Conservation (phyloP, 2,888 invertebrate species). For the Tethea ocularis region DNA sequence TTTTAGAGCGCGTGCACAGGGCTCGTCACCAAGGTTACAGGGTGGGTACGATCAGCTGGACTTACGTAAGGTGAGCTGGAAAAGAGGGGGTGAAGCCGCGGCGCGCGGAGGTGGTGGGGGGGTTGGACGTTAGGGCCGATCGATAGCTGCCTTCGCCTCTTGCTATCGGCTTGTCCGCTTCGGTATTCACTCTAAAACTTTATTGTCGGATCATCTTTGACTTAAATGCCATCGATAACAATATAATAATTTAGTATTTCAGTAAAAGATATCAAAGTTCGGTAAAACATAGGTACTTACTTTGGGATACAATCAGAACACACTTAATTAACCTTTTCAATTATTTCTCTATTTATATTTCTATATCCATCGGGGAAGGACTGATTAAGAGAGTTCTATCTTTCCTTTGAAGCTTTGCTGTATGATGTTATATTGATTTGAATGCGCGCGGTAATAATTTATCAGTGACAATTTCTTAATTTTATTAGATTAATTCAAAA, state of each 20-base stretch:
- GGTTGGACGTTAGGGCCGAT: conserved; percentile 72
- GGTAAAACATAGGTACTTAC: too few species aligned
- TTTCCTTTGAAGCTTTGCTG: neutral
- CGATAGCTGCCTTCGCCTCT: conserved; percentile 76
- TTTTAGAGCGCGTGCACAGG: conserved; percentile 60
- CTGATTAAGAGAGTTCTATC: neutral
- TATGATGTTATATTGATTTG: too few species aligned
- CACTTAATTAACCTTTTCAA: too few species aligned
- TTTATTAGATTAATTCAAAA: neutral
- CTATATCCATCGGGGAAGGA: neutral
- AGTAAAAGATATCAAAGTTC: neutral
- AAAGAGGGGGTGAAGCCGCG: conserved; percentile 39
- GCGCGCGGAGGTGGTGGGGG: conserved; percentile 48
- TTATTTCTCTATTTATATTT: too few species aligned
- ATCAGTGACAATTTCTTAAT: conserved; percentile 21
- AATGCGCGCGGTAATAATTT: conserved; percentile 24
- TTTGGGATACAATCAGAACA: neutral
- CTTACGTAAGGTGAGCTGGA: conserved; percentile 77
- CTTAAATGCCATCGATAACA: neutral
- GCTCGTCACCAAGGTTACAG: conserved; percentile 79
- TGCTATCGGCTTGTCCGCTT: conserved; percentile 64
- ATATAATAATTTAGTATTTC: neutral
- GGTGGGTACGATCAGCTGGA: conserved; percentile 81
- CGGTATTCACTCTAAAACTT: conserved; percentile 50
- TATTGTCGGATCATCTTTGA: neutral